These are phyloP conservation scores for Carcina quercana DNA, from an alignment of 2,888 invertebrate species.

Conservation along the genomic window DNA sequence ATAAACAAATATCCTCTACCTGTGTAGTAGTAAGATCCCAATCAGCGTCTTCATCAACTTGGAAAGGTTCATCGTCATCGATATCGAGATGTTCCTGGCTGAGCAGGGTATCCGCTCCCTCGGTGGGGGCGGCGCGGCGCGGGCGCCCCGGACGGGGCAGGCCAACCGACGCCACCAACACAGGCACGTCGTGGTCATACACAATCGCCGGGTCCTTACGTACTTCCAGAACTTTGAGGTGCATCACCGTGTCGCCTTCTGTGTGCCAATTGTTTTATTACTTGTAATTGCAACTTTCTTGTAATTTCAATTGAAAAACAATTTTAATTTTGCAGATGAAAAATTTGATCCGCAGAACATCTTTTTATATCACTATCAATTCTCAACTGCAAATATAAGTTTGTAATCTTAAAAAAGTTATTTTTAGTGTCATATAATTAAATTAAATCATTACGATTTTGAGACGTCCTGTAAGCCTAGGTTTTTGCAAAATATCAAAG, in stretches of 20 bases:
- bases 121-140: conserved; percentile 25
- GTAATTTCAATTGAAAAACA: too few relatives aligned
- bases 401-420: too few relatives aligned
- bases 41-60: conserved; percentile 72
- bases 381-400: too few relatives aligned
- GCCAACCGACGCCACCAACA: conserved; percentile 77
- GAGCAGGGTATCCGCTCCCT: conserved; percentile 32
- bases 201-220: conserved; percentile 88
- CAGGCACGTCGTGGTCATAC: conserved; percentile 92
- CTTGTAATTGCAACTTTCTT: too few relatives aligned
- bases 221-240: conserved; percentile 89
- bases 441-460: too few relatives aligned
- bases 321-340: too few relatives aligned
- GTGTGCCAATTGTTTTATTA: too few relatives aligned
- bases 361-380: too few relatives aligned
- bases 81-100: conserved; percentile 63
- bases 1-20: conserved; percentile 71
- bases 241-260: conserved; percentile 92
- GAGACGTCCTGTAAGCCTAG: too few relatives aligned
- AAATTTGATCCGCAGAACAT: too few relatives aligned
- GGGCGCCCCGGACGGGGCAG: conserved; percentile 55
- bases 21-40: conserved; percentile 98
- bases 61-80: conserved; percentile 73
- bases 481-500: too few relatives aligned
- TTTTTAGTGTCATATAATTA: too few relatives aligned